These are phyloP conservation scores for Serinus canaria DNA, from an alignment of 2,113 vertebrate species.

Conservation along the genomic window DNA sequence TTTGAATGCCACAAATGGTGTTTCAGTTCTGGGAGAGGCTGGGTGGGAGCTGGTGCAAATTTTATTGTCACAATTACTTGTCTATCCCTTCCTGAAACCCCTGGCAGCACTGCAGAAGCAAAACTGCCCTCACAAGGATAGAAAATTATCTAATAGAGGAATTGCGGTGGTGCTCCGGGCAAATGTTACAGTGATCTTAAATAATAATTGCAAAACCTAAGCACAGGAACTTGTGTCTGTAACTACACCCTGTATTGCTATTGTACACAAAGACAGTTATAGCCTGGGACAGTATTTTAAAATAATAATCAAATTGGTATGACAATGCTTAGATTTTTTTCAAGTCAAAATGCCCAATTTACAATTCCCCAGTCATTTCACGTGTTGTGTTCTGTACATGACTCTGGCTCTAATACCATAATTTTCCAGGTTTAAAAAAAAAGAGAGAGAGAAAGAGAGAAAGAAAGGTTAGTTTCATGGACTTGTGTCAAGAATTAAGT, in stretches of 20 bases:
- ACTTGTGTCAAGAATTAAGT: background rate
- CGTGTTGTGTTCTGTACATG: background rate
- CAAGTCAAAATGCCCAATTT: constrained; percentile 16
- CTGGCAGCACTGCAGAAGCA: constrained; percentile 59
- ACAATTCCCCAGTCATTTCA: background rate
- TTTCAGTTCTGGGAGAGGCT: constrained; percentile 68
- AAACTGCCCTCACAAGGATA: constrained; percentile 64
- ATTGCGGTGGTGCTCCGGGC: constrained; percentile 11
- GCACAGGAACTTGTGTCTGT: constrained; percentile 62
- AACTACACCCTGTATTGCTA: constrained; percentile 53
- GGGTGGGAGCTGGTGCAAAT: constrained; percentile 71
- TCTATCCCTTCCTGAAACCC: constrained; percentile 79
- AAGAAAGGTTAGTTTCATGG: background rate
- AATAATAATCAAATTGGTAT: constrained; percentile 5
- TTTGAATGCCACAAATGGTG: constrained; percentile 29
- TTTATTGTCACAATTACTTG: constrained; percentile 68
- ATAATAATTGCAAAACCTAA: constrained; percentile 44
- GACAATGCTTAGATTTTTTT: constrained; percentile 31
- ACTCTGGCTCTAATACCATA: background rate
- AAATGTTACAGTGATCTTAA: constrained; percentile 28
- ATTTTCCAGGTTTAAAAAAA: background rate
- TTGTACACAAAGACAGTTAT: constrained; percentile 32
- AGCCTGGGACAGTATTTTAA: constrained; percentile 38
- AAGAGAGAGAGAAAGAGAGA: background rate
- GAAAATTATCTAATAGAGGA: constrained; percentile 71